phyloP scores from a whole-genome alignment of 1,140 invertebrate species.

The Lordiphosa stackelbergi region DNA sequence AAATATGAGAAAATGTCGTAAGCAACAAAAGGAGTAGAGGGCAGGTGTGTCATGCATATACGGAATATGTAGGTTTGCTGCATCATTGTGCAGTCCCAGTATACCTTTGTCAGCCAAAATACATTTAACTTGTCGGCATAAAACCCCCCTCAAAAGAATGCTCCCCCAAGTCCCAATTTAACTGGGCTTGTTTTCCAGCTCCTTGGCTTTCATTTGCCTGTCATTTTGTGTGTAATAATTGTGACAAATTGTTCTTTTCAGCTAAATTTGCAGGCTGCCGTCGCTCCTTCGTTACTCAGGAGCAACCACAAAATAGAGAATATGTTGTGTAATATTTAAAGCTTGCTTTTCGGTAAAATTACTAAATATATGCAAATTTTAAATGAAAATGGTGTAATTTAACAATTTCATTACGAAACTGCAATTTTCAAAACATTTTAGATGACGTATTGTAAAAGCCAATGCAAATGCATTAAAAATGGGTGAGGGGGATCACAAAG shows the following conservation, averaged over 20 bases:
- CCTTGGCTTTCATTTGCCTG: conserved; percentile 64
- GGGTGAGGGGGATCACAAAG: too few relatives aligned
- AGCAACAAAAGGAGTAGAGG: background rate
- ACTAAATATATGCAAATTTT: conserved; percentile 48
- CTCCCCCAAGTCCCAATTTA: too few relatives aligned
- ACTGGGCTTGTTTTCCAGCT: conserved; percentile 60
- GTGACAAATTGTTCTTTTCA: conserved; percentile 65
- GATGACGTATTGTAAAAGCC: too few relatives aligned
- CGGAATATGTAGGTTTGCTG: conserved; percentile 41
- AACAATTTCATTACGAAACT: too few relatives aligned
- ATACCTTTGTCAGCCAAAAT: conserved; percentile 16
- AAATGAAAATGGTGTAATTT: conserved; percentile 36
- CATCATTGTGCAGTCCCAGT: conserved; percentile 50
- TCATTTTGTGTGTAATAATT: conserved; percentile 67
- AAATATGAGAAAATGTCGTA: conserved; percentile 63
- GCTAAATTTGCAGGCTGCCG: conserved; percentile 22
- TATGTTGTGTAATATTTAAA: conserved; percentile 20
- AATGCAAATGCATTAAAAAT: too few relatives aligned
- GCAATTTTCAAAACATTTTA: too few relatives aligned
- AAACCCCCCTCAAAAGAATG: background rate
- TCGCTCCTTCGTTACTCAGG: background rate
- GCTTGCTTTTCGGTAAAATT: conserved; percentile 21
- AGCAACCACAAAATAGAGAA: background rate
- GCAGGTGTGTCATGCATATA: conserved; percentile 31
- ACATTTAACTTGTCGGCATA: conserved; percentile 38